Conservation (phyloP, 2,888 invertebrate species). For the Esperia sulphurella region DNA sequence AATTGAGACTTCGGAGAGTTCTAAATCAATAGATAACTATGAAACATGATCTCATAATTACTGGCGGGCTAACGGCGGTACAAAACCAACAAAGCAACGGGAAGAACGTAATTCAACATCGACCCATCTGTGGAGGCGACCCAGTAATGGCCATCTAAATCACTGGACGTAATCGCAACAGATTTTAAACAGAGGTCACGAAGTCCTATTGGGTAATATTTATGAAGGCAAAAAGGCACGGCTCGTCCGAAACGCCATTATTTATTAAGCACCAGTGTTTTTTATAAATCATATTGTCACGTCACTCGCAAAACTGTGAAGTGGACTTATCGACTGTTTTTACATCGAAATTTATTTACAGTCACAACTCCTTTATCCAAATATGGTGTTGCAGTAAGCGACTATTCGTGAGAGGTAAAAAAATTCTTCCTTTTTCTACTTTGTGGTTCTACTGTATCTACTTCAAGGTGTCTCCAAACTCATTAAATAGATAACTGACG, state of each 20-base stretch:
- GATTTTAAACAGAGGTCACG: slow-evolving; percentile 71
- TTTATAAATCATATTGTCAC: slow-evolving; percentile 52
- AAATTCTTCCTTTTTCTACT: slow-evolving; percentile 26
- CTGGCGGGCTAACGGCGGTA: slow-evolving; percentile 52
- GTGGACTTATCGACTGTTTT: slow-evolving; percentile 32
- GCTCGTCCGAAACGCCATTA: slow-evolving; percentile 41
- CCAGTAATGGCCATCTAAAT: slow-evolving; percentile 67
- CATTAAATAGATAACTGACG: slow-evolving; percentile 38
- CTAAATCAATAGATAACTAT: slow-evolving; percentile 70
- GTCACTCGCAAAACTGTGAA: slow-evolving; percentile 38
- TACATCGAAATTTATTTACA: slow-evolving; percentile 27
- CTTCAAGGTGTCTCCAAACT: slow-evolving; percentile 47
- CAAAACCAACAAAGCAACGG: slow-evolving; percentile 65
- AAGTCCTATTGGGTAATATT: slow-evolving; percentile 50
- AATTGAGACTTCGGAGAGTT: slow-evolving; percentile 67
- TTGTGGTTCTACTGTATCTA: slow-evolving; percentile 44
- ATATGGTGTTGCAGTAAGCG: slow-evolving; percentile 21
- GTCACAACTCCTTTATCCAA: slow-evolving; percentile 32
- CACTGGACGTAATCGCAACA: slow-evolving; percentile 68
- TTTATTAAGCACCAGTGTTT: slow-evolving; percentile 46
- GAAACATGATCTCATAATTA: slow-evolving; percentile 75
- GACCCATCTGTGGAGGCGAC: slow-evolving; percentile 64
- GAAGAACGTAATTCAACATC: slow-evolving; percentile 65
- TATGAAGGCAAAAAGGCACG: slow-evolving; percentile 57
- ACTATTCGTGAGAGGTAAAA: slow-evolving; percentile 33